Evolutionary conservation across 37 sponge, comb jelly and placozoan genomes (phyloP).

Genomic region (Oscarella lobularis): DNA sequence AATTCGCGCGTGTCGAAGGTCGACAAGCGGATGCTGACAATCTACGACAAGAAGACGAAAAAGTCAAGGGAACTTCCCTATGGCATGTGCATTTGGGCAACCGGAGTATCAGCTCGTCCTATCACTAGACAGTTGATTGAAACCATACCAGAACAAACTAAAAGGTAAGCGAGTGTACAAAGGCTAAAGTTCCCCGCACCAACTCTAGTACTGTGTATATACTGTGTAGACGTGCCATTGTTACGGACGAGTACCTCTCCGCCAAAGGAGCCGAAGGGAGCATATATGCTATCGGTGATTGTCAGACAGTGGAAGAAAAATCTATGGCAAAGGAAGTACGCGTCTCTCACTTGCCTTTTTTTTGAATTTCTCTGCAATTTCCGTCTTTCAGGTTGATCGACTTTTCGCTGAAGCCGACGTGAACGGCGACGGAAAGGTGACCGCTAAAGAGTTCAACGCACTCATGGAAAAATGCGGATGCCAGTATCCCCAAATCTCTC

Average conservation of each 20-base stretch:
- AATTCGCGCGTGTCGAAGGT: constrained; percentile 1
- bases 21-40: constrained; percentile 10
- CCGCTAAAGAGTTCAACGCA: constrained; percentile 19
- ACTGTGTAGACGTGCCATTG: constrained; percentile 22
- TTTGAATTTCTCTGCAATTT: too few species aligned
- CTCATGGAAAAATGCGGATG: constrained; percentile 26
- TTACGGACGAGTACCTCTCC: constrained; percentile 38
- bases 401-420: constrained; percentile 50
- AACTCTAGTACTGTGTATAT: constrained; percentile 1
- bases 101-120: constrained; percentile 23
- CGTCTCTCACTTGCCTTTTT: not conserved
- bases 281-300: constrained; percentile 60
- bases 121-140: constrained; percentile 18
- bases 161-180: too few species aligned
- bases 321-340: constrained; percentile 16
- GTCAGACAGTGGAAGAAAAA: constrained; percentile 41
- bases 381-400: constrained; percentile 12
- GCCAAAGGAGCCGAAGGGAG: constrained; percentile 46
- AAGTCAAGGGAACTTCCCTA: constrained; percentile 13
- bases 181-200: too few species aligned
- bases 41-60: constrained; percentile 29
- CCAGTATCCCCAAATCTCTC: constrained; percentile 30
- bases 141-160: constrained; percentile 19
- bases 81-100: constrained; percentile 53
- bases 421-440: constrained; percentile 38